Evolutionary conservation across 2,888 invertebrate genomes (phyloP), one percentile per base, ranked within the genome.

Genomic region (Mylabris sibirica): DNA sequence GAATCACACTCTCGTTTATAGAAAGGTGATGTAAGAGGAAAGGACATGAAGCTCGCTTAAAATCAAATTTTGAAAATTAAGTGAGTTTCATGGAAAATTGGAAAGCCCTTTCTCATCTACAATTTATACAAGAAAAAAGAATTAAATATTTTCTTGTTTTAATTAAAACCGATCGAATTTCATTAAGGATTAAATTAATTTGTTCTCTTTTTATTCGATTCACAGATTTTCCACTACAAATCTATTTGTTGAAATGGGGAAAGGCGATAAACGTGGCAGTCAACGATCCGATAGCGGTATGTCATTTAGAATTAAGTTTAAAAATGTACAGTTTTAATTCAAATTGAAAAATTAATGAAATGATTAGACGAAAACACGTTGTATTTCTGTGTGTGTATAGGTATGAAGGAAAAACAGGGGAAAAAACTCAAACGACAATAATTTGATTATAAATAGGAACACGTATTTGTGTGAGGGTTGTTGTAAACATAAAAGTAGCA

Each of bases 181-280:
- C 22, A 24, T 14, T 57, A 24, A 12, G 14, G 12, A 57, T 57
- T 3, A 5, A 24, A 57, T 57, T 57, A 26, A 57, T 20, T 20
- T n/a, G 20, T 11, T 44, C 3, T 64, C 6, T 24, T 65, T 60
- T 22, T 34, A n/a, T 12, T 30, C 30, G 30, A 30, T 60, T 65
- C 41, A 1, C 65, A 65, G 65, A 34, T 60, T 64, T 64, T 41
- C 22, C 34, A 14, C 59, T 38, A 26, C 34, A 24, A 22, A 22
- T 59, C 34, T 8, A 35, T 59, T 57, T 20, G 59, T 11, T 60
- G 63, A 26, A 60, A 87, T 87, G 87, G 87, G 87, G 67, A 86
- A 85, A 80, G 87, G 87, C 71, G 87, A 87, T 79, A 87, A 87
- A 81, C 83, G 85, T 75, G 83, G 85, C 70, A 79, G 81, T 74